Conservation (phyloP, 2,888 invertebrate genomes). For the Cataglyphis altisquamis region DNA sequence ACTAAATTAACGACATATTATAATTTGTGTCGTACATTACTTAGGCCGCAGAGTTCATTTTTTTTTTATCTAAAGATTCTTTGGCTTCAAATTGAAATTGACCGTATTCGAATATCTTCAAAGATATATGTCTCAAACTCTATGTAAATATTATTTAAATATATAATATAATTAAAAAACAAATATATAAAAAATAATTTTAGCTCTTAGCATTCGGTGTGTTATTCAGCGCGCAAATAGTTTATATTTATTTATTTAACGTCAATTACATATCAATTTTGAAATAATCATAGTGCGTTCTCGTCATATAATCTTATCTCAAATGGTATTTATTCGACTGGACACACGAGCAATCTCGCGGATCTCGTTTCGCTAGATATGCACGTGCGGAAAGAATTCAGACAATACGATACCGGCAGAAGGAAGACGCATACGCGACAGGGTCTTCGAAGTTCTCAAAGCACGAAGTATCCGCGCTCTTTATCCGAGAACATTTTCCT, state of each 20-base stretch:
- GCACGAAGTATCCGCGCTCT: constrained; percentile 46
- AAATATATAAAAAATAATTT: too few relatives aligned
- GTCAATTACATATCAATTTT: background rate
- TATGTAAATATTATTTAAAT: background rate
- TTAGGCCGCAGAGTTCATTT: background rate
- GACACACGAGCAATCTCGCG: constrained; percentile 23
- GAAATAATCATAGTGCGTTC: background rate
- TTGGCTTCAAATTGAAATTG: background rate
- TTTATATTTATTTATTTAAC: background rate
- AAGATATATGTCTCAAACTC: background rate
- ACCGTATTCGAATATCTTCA: background rate
- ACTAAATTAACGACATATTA: background rate
- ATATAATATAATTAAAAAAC: too few relatives aligned
- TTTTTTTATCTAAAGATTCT: background rate
- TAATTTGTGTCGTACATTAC: background rate
- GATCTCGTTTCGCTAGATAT: constrained; percentile 27
- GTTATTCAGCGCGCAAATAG: too few relatives aligned
- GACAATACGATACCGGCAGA: constrained; percentile 42
- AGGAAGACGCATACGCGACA: constrained; percentile 51
- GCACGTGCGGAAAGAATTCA: constrained; percentile 55
- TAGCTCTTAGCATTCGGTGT: too few relatives aligned
- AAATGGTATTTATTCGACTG: background rate
- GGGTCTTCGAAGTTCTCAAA: constrained; percentile 60
- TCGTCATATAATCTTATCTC: constrained; percentile 13
- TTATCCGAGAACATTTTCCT: constrained; percentile 50